A percentile compares a stretch with the other conserved stretches of the same genome.
Conservation (phyloP, 2,888 invertebrate genomes). For the Mesorhabditis spiculigera region DNA sequence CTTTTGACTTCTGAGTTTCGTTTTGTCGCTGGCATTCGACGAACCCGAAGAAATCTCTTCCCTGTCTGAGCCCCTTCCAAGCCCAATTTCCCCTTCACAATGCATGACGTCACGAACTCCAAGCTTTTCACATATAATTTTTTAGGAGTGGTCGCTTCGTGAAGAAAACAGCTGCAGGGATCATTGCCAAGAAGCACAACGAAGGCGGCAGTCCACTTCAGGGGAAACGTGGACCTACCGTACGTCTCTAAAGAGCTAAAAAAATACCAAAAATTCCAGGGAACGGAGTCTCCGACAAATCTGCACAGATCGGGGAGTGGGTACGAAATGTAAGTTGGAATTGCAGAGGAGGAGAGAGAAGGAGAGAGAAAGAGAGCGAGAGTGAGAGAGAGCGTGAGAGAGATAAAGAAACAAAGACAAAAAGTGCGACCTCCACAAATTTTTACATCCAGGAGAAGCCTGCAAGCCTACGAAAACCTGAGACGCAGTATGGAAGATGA, state of each 20-base stretch:
- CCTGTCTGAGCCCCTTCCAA: too few species aligned
- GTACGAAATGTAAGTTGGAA: background rate
- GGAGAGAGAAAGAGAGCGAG: background rate
- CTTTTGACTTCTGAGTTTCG: too few species aligned
- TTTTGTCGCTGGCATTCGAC: too few species aligned
- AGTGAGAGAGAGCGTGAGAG: background rate
- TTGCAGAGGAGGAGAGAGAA: background rate
- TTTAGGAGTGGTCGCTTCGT: constrained; percentile 33
- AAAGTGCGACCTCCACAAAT: too few species aligned
- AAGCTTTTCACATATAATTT: too few species aligned
- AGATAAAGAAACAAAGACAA: background rate
- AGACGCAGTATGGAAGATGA: background rate
- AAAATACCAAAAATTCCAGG: background rate
- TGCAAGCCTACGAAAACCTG: background rate
- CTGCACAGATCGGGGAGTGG: background rate
- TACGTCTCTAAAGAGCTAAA: background rate
- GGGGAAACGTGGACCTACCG: background rate
- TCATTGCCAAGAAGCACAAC: constrained; percentile 38
- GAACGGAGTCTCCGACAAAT: background rate
- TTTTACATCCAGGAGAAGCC: too few species aligned
- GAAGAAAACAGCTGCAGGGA: constrained; percentile 42
- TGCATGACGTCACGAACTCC: too few species aligned
- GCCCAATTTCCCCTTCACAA: too few species aligned
- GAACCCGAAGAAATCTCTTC: too few species aligned
- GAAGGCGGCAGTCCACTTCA: constrained; percentile 1